These are phyloP conservation scores for Ellobius talpinus DNA, from an alignment of 2,113 vertebrate genomes.

Conservation along the genomic window DNA sequence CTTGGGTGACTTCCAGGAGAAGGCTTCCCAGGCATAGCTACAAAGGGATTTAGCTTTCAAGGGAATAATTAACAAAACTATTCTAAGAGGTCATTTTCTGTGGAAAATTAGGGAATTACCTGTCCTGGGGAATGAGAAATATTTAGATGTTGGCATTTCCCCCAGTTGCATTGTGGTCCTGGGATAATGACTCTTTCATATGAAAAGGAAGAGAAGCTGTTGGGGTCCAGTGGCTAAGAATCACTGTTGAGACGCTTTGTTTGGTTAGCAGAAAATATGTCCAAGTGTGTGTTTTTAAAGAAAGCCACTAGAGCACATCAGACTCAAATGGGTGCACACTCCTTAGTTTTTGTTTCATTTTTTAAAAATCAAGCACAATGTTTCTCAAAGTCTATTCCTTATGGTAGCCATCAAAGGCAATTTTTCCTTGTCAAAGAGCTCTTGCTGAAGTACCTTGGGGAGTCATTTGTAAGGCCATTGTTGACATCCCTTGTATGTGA, in stretches of 20 bases:
- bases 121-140: conserved; percentile 60
- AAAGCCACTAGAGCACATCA: neutral
- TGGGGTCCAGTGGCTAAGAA: neutral
- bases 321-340: neutral
- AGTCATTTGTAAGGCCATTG: neutral
- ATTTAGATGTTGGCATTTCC: conserved; percentile 54
- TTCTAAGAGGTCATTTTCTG: conserved; percentile 69
- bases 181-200: conserved; percentile 60
- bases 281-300: conserved; percentile 12
- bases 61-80: conserved; percentile 70
- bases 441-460: neutral
- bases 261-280: conserved; percentile 21
- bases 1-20: conserved; percentile 39
- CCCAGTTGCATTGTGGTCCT: conserved; percentile 18
- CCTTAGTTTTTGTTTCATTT: neutral
- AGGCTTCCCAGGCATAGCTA: neutral
- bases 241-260: neutral
- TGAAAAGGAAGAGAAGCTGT: conserved; percentile 10
- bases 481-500: neutral
- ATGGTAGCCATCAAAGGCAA: neutral
- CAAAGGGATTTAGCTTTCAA: conserved; percentile 68
- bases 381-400: neutral
- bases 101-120: conserved; percentile 76
- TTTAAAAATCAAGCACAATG: neutral
- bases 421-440: conserved; percentile 5